A percentile compares a stretch with the other conserved stretches of the same genome.
Conservation (phyloP, 2,113 vertebrate genomes). For the Chiloscyllium plagiosum region DNA sequence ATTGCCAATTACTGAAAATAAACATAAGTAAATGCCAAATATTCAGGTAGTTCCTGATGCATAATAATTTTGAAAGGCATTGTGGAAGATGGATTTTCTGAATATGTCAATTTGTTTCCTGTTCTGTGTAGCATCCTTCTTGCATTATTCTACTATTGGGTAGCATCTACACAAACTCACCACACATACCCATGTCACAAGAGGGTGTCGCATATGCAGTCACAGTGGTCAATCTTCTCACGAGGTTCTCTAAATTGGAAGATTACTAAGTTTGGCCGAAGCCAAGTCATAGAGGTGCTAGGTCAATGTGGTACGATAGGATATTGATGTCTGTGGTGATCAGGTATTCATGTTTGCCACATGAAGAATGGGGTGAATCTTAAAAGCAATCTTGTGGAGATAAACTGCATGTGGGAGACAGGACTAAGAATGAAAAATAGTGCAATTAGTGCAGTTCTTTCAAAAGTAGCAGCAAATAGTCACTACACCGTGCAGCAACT, state of each 20-base stretch:
- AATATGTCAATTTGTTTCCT: neutral
- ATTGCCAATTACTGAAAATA: neutral
- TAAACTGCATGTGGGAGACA: no score
- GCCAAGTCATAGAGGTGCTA: neutral
- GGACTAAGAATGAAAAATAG: no score
- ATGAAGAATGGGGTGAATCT: no score
- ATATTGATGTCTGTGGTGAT: no score
- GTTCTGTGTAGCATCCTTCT: neutral
- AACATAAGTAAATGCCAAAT: neutral
- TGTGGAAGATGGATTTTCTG: neutral
- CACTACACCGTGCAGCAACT: no score
- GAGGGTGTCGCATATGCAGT: neutral
- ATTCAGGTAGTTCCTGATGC: neutral
- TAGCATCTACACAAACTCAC: neutral
- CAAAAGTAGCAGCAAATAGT: no score
- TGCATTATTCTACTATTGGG: neutral
- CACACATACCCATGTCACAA: neutral
- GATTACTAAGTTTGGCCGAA: neutral
- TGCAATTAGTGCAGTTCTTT: no score
- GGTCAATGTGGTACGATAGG: neutral
- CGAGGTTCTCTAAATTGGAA: neutral
- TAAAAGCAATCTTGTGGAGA: no score
- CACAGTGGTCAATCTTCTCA: neutral
- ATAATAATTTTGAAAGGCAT: neutral
- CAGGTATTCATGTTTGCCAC: no score